A percentile compares a stretch with the other conserved stretches of the same genome.
Conservation (phyloP, 2,888 invertebrate genomes). For the Horisme vitalbata region DNA sequence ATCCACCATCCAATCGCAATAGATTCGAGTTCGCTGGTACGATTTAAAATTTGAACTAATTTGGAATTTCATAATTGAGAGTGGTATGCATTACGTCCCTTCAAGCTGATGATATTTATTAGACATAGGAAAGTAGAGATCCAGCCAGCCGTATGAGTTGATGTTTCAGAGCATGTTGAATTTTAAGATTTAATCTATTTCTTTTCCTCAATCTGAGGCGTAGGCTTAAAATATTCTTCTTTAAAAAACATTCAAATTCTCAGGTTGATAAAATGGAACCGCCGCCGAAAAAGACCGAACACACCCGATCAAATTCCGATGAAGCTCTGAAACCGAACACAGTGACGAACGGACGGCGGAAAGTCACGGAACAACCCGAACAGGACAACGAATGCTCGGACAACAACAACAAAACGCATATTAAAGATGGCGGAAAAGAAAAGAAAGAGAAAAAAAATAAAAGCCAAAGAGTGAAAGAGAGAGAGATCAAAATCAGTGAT, state of each 20-base stretch:
- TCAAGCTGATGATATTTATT: too few relatives aligned
- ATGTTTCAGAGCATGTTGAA: too few relatives aligned
- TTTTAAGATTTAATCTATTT: too few relatives aligned
- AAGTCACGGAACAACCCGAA: conserved; percentile 31
- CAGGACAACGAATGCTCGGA: conserved; percentile 29
- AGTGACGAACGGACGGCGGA: conserved; percentile 46
- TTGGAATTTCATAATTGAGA: too few relatives aligned
- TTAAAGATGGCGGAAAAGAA: conserved; percentile 28
- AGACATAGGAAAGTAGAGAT: too few relatives aligned
- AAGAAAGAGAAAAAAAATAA: conserved; percentile 28
- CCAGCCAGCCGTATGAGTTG: too few relatives aligned
- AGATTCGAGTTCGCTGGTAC: too few relatives aligned
- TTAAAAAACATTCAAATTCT: not conserved
- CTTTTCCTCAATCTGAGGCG: too few relatives aligned
- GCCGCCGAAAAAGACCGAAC: conserved; percentile 54
- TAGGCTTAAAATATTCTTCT: too few relatives aligned
- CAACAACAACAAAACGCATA: conserved; percentile 1
- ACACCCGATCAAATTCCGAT: conserved; percentile 35
- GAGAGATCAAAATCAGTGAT: conserved; percentile 35
- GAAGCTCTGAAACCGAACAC: conserved; percentile 31
- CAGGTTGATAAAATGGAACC: conserved; percentile 64
- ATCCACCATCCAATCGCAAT: too few relatives aligned
- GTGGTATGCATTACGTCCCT: too few relatives aligned
- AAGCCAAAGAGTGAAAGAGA: conserved; percentile 11
- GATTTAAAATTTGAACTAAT: too few relatives aligned